Evolutionary conservation across 2,797 vertebrate genomes (phyloP).

Genomic region (Bradypodion ventrale): DNA sequence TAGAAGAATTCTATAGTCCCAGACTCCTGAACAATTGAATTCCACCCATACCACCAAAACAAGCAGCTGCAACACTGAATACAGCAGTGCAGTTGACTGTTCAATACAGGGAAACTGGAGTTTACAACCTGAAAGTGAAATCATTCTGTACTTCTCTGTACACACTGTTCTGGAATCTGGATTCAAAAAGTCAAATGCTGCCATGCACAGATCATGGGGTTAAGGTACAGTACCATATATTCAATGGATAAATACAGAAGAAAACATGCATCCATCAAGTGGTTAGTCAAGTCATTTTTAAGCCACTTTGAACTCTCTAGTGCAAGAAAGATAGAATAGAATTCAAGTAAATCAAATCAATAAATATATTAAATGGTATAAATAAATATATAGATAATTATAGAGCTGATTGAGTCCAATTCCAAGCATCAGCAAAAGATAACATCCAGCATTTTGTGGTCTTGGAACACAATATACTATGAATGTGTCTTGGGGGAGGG

Average conservation of each 20-base stretch:
- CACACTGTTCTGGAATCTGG: background rate
- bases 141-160: background rate
- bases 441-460: background rate
- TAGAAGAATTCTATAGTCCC: slow-evolving; percentile 21
- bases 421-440: background rate
- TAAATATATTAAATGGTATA: background rate
- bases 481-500: background rate
- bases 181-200: background rate
- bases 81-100: background rate
- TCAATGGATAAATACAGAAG: background rate
- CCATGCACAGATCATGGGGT: background rate
- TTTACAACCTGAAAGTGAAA: slow-evolving; percentile 13
- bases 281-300: too few species aligned
- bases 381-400: background rate
- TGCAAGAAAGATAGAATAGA: too few species aligned
- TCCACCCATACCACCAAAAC: slow-evolving; percentile 12
- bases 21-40: slow-evolving; percentile 20
- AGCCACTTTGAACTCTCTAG: too few species aligned
- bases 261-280: background rate
- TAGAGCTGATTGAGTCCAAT: background rate
- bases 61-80: slow-evolving; percentile 22
- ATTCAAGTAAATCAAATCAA: too few species aligned
- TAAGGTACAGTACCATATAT: background rate
- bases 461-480: background rate
- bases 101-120: background rate